Base-by-base conservation (phyloP, 2,888 invertebrate genomes). In the Imbricaverruca yamaguchii region DNA sequence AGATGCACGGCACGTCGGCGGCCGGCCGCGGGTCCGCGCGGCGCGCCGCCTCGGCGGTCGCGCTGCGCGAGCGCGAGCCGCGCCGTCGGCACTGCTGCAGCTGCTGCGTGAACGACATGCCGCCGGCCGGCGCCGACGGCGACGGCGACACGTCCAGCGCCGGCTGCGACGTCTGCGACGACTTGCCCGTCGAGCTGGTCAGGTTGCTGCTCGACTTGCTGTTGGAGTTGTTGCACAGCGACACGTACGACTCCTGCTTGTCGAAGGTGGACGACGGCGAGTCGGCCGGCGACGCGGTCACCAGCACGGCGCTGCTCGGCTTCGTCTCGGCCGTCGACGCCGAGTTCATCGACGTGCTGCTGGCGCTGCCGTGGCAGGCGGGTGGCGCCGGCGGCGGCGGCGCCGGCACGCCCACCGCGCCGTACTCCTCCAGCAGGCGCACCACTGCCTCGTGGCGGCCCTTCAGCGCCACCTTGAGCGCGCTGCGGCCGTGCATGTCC, bases 31-130 rank as follows among this genome's bases (percentile, higher is more conserved):
- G 59, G 86, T 86, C 80, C 86, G 85, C 80, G 86, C 85, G 23
- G 87, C 85, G 84, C 87, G 87, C 84, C 87, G 88, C 82, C 88
- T 88, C 11, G 88, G 84, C 84, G 88, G 88, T 83, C 88, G 88
- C 0, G 88, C 83, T 88, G 88, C 57, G 87, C 12, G 87, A 84
- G 88, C 82, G 67, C 74, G 53, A 59, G 80, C 86, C 85, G 23
- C 87, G 85, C 83, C 87, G 87, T 79, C 87, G 85, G 84, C 87
- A 87, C 84, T 88, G 88, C 83, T 88, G 88, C 10, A 88, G 84
- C 84, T 88, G 88, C 83, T 88, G 88, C 0, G 88, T 88, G 83
- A 88, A 88, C 53, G 88, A 87, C 84, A 88, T 82, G 23, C 57
- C 56, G 57, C 25, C 79, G 9, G 83, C 82, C 57, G 81, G 82